Evolutionary conservation across 37 sponge, comb jelly and placozoan genomes (phyloP), one percentile per base, ranked within the genome.

Genomic region (Chondrosia reniformis): DNA sequence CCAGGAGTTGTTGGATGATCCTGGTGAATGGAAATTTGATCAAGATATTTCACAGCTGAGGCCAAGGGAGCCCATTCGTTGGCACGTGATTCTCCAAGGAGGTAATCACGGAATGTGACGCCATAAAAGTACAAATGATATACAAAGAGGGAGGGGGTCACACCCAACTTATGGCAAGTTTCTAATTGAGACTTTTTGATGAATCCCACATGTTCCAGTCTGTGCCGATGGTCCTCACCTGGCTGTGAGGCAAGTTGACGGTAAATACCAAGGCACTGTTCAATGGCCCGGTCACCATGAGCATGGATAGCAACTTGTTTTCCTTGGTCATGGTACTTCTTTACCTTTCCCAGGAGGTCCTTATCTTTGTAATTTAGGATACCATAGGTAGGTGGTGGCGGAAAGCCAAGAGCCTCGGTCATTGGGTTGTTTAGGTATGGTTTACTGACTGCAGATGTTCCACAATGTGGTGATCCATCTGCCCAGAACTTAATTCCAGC

Each of bases 281-380:
- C 82, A 19, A 84, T 64, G 45, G 85, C 85, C 21, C 85, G 32
- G 4, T 89, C 89, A 25, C 89, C 89, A 10, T 89, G 81, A 19
- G 85, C 76, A 73, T 89, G 89, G 3, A 56, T 75, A 22, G 81
- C 81, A 43, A 79, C 79, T 27, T 83, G 79, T 30, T 21, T 33
- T 3, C 75, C 75, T 22, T 19, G 9, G 22, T 55, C 33, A 67
- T 86, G 86, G 67, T 37, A 55, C n/a, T 54, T 33, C 25, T 27
- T 32, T 4, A 86, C 77, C 41, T 41, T 81, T 33, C 46, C n/a
- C 3, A 6, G 21, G 0, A 87, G 79, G 15, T 46, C 36, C 30
- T 78, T 79, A 5, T 62, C 57, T 17, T 31, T 56, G 55, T 34
- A 74, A 54, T 33, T 58, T 0, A 87, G 76, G 34, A 36, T 33